Evolutionary conservation across 2,113 vertebrate species (phyloP).

Genomic region (Tyrannus savana): DNA sequence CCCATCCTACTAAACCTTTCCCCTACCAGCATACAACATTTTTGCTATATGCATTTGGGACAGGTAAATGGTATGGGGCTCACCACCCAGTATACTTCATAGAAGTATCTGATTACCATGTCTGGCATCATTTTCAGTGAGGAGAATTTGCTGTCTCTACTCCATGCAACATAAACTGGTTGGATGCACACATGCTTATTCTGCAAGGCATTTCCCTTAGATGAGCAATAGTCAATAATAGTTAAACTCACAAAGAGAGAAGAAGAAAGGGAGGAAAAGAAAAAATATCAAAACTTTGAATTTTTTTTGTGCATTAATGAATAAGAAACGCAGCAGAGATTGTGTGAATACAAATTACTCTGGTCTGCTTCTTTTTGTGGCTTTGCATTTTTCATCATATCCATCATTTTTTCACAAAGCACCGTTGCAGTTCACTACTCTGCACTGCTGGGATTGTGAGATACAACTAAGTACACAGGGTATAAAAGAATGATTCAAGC

Average conservation of each 20-base stretch:
- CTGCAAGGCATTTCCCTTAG: neutral
- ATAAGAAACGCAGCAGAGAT: neutral
- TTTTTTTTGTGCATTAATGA: neutral
- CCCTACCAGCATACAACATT: neutral
- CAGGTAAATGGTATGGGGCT: neutral
- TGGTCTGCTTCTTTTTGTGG: neutral
- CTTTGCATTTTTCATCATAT: neutral
- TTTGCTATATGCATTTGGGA: neutral
- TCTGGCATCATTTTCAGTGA: neutral
- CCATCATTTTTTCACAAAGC: neutral
- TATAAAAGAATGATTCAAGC: neutral
- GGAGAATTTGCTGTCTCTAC: neutral
- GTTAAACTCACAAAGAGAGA: neutral
- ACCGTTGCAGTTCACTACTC: neutral
- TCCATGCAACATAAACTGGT: neutral
- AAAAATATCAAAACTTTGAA: neutral
- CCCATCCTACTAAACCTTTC: neutral
- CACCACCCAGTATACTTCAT: neutral
- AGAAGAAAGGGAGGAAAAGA: neutral
- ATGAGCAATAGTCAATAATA: neutral
- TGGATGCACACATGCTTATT: neutral
- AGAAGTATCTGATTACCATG: neutral
- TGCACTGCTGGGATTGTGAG: neutral
- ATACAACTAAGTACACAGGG: neutral
- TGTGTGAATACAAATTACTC: neutral